Evolutionary conservation across 2,113 vertebrate genomes (phyloP).

Genomic region (Otus sunia): DNA sequence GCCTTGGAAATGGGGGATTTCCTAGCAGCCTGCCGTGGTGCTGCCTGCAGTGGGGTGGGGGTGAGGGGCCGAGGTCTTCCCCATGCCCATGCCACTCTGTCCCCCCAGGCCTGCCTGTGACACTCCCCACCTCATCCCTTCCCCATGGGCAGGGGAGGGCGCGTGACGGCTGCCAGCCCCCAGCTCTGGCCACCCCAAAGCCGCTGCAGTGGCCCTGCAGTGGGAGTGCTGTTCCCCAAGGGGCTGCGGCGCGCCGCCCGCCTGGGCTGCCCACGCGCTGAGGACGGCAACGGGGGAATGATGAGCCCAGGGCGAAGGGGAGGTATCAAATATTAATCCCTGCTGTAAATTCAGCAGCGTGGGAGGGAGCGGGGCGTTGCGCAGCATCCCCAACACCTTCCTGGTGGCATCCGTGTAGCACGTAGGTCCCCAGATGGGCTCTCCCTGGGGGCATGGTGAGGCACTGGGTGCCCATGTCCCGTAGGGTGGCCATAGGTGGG

Average conservation of each 20-base stretch:
- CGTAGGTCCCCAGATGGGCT: accelerated
- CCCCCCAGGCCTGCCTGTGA: background rate
- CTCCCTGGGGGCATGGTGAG: accelerated
- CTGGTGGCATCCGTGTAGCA: accelerated
- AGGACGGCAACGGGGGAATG: accelerated
- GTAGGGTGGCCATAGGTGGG: background rate
- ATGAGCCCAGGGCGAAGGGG: background rate
- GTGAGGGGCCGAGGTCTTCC: too few relatives aligned
- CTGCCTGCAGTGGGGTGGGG: background rate
- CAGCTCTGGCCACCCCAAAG: accelerated
- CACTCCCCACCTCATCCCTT: background rate
- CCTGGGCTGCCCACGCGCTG: accelerated
- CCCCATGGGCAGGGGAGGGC: accelerated
- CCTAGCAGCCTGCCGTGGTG: background rate
- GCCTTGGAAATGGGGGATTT: slow-evolving; percentile 17
- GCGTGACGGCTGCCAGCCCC: accelerated
- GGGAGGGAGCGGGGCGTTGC: background rate
- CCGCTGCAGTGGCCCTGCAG: background rate
- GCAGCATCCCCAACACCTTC: background rate
- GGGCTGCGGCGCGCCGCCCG: accelerated
- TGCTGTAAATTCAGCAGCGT: accelerated
- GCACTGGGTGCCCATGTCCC: background rate
- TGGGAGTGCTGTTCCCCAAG: background rate
- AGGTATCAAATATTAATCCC: background rate
- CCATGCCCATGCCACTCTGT: too few relatives aligned